These are phyloP conservation scores for Labrus mixtus DNA, from an alignment of 2,113 vertebrate genomes.

Conservation along the genomic window DNA sequence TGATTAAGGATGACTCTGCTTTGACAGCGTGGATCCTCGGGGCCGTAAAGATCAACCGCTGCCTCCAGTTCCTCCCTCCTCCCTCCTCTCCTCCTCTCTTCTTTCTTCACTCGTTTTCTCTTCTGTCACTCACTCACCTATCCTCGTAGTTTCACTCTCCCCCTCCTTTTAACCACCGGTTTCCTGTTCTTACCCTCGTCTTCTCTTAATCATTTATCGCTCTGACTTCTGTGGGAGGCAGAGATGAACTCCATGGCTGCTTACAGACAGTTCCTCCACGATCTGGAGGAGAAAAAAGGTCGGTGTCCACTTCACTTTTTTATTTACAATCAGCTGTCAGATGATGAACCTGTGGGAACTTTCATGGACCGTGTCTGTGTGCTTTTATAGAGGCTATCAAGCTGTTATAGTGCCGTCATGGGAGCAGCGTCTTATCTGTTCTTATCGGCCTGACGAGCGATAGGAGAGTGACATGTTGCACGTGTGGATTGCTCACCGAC, in stretches of 20 bases:
- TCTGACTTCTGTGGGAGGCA: constrained; percentile 31
- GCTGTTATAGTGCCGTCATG: neutral
- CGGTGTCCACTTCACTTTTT: constrained; percentile 53
- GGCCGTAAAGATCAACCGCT: constrained; percentile 12
- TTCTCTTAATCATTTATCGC: neutral
- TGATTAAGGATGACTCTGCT: constrained; percentile 61
- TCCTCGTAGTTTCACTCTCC: neutral
- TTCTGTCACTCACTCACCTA: constrained; percentile 6
- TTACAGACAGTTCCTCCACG: constrained; percentile 84
- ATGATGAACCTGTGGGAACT: neutral
- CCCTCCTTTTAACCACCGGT: neutral
- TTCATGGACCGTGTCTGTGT: neutral
- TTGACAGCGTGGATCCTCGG: constrained; percentile 53
- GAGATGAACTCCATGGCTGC: constrained; percentile 80
- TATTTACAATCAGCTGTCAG: neutral
- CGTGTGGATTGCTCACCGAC: constrained; percentile 14
- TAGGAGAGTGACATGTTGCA: constrained; percentile 33
- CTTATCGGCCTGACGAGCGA: neutral
- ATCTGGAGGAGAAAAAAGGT: constrained; percentile 85
- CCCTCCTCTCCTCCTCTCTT: constrained; percentile 13
- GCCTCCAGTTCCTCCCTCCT: constrained; percentile 28
- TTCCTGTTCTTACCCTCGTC: constrained; percentile 14
- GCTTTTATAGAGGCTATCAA: neutral
- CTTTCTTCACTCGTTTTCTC: neutral
- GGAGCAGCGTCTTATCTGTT: constrained; percentile 1